Base-by-base conservation (phyloP, 2,797 vertebrate species). In the Glyptemys insculpta region DNA sequence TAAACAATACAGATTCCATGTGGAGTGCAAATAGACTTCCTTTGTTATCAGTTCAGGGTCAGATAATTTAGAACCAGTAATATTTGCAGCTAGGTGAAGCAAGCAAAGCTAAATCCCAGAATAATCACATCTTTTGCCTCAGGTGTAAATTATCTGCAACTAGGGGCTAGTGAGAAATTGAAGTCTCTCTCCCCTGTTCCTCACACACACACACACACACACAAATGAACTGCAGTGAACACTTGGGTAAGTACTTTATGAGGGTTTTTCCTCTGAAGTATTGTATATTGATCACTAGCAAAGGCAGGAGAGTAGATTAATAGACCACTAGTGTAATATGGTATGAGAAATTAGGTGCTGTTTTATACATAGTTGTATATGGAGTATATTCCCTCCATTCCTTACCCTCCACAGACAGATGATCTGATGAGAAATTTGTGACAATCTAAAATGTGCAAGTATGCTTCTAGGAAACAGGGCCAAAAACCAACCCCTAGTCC, bases 261-360 rank as follows among this genome's bases (percentile, higher is more conserved):
- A 25, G 3, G 23, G 37, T 25, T 74, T 74, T 27, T 44, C 5
- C 47, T 81, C 27, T 2, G 1, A 56, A 47, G 7, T 14, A 31
- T 0, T 9, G 9, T 4, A 12, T 8, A 5, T 1, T 52, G 5
- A 37, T 78, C 56, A 68, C 84, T 88, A 83, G 2, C 0, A 0
- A 72, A 78, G n/a, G 50, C 76, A 90, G 62, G 18, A 27, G 76
- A 50, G 54, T 86, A 41, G 12, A 16, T 78, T 78, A 78, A 56
- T 29, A 80, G 65, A 41, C 18, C 0, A 0, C 11, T 0, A 0
- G 68, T 54, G 88, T 44, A 47, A 78, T n/a, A 56, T 7, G 8
- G 29, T 0, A 1, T 44, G 85, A 87, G 84, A 65, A 80, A 12
- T 21, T 56, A 62, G 52, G 15, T 25, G 52, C 5, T 74, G 21